These are phyloP conservation scores for Nineta flava DNA, from an alignment of 2,888 invertebrate species.

Conservation along the genomic window DNA sequence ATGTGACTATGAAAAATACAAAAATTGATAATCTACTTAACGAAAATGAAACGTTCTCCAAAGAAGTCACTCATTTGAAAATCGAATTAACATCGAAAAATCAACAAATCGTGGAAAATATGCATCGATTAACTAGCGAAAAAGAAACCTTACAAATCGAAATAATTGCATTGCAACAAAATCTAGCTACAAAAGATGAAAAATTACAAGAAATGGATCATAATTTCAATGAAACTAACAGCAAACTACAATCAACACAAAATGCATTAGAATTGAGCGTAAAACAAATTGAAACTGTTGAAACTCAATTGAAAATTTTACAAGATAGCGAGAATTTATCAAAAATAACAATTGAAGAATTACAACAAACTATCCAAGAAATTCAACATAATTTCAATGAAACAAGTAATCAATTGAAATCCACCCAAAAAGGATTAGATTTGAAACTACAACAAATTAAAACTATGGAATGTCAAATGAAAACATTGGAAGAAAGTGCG, in stretches of 20 bases:
- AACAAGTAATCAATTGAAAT: too few relatives aligned
- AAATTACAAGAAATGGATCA: neutral
- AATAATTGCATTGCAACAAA: neutral
- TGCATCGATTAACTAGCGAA: too few relatives aligned
- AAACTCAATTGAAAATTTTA: slow-evolving; percentile 17
- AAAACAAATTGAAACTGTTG: slow-evolving; percentile 14
- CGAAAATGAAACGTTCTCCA: too few relatives aligned
- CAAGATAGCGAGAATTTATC: slow-evolving; percentile 19
- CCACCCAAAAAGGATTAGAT: too few relatives aligned
- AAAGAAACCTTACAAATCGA: neutral
- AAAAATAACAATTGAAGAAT: slow-evolving; percentile 10
- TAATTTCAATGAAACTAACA: neutral
- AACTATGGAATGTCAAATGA: too few relatives aligned
- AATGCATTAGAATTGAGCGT: slow-evolving; percentile 7
- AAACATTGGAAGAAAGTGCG: too few relatives aligned
- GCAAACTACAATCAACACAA: neutral
- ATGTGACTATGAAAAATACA: too few relatives aligned
- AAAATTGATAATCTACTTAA: too few relatives aligned
- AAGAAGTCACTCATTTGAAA: too few relatives aligned
- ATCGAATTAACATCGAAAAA: too few relatives aligned
- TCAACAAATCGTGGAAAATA: too few relatives aligned
- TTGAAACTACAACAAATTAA: too few relatives aligned
- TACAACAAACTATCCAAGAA: slow-evolving; percentile 3
- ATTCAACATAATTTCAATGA: neutral
- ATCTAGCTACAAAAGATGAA: neutral